Evolutionary conservation across 2,888 invertebrate species (phyloP), one percentile per base, ranked within the genome.

Genomic region (Rambutsinella grinnellia): DNA sequence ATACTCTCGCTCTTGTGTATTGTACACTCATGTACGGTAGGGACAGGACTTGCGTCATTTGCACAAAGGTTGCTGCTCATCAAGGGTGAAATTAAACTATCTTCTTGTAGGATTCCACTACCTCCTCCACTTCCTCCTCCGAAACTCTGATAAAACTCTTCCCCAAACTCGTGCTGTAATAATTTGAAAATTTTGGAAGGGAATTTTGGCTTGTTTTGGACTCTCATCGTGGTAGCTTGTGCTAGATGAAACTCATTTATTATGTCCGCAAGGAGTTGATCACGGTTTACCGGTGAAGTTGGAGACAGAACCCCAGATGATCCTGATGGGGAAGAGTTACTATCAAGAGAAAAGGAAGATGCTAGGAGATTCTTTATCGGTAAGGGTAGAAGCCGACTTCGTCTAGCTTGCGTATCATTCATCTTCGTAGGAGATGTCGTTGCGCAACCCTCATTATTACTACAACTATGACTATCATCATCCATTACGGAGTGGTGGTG

Each of bases 151-250:
- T 83, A 84, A 53, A 84, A 84, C 27, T 84, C 84, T 58, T 83
- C 82, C 13, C 84, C 84, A 71, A 84, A 84, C 75, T 84, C 83
- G 27, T 81, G 70, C 60, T 83, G 83, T 17, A 84, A 79, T 26
- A 83, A 67, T 74, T 84, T 84, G 72, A 84, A 84, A 47, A 84
- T 81, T 79, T 84, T 84, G 8, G 84, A 84, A 3, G 84, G 84
- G 78, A 84, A 84, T 70, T 69, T 74, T 60, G 60, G 28, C 26
- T 70, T 69, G 56, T 51, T 76, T 46, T 76, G 74, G n/a, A 57
- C 63, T 65, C 53, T 70, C 61, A 68, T 19, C 2, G 68, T 72
- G 47, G 71, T 49, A 2, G 70, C 66, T 53, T 77, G 75, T 60
- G 79, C 79, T 17, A 78, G 63, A 67, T 82, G 82, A 80, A 82